Percentiles rank a stretch among this genome's conserved stretches.
phyloP scores from a whole-genome alignment of 92 coral and sea anemone genomes.

The Porites evermanni region DNA sequence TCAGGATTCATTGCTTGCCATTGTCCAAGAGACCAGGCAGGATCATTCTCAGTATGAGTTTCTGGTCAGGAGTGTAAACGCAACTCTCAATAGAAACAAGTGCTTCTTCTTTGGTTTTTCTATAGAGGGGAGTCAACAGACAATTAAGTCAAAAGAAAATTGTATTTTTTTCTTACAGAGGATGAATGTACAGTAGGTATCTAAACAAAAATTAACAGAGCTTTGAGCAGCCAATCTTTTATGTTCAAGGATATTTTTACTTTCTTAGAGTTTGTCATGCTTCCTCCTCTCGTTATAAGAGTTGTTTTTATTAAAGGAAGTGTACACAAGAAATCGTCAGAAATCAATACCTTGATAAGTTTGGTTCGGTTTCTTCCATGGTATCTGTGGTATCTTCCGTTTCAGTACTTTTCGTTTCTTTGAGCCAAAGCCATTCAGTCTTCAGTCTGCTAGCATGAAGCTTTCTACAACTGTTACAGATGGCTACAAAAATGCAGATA shows the following conservation, averaged over 20 bases:
- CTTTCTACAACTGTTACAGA: constrained; percentile 45
- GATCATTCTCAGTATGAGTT: constrained; percentile 10
- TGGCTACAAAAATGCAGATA: background rate
- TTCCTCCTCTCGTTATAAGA: too few species aligned
- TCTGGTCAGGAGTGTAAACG: constrained; percentile 15
- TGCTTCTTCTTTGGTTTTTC: constrained; percentile 21
- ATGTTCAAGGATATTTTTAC: too few species aligned
- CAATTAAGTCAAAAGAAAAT: background rate
- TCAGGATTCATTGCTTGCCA: constrained; percentile 47
- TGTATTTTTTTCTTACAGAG: too few species aligned
- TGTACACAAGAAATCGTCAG: background rate
- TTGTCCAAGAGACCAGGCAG: constrained; percentile 61
- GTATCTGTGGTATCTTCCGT: background rate
- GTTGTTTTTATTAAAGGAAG: background rate
- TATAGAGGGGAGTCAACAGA: background rate
- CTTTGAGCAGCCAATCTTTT: too few species aligned
- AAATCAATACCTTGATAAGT: constrained; percentile 1
- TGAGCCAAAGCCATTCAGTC: constrained; percentile 38
- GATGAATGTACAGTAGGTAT: too few species aligned
- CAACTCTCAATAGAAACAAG: background rate
- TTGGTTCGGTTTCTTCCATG: background rate
- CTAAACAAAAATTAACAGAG: too few species aligned
- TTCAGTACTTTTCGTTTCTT: background rate
- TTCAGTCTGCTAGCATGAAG: constrained; percentile 24
- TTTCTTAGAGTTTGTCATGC: too few species aligned